Evolutionary conservation across 2,113 vertebrate genomes (phyloP).

Genomic region (Aegypius monachus): DNA sequence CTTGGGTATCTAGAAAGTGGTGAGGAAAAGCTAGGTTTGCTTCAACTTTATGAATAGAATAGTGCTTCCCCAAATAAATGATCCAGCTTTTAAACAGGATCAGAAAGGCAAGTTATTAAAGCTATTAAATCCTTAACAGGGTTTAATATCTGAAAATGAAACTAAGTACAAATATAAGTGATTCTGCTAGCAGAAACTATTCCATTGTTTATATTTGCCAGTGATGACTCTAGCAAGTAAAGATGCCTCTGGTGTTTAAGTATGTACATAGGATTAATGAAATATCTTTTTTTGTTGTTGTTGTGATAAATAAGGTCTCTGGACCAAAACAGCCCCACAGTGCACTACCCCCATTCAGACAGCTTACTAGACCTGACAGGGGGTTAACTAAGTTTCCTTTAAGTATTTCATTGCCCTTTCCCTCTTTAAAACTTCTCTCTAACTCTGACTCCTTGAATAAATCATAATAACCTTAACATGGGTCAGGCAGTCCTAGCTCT

Average conservation of each 20-base stretch:
- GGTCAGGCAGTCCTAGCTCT: not conserved
- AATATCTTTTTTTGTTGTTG: not conserved
- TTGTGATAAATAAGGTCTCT: not conserved
- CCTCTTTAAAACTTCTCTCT: not conserved
- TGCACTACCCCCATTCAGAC: not conserved
- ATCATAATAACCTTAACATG: not conserved
- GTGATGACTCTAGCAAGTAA: not conserved
- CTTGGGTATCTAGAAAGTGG: not conserved
- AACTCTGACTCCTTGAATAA: conserved; percentile 20
- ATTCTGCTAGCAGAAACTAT: not conserved
- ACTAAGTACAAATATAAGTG: not conserved
- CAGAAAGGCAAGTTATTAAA: not conserved
- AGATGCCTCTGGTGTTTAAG: not conserved
- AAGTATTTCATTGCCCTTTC: not conserved
- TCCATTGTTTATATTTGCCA: not conserved
- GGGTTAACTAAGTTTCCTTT: not conserved
- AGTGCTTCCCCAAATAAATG: not conserved
- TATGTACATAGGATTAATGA: not conserved
- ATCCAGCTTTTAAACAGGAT: not conserved
- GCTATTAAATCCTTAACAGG: not conserved
- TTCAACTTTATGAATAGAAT: not conserved
- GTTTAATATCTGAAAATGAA: not conserved
- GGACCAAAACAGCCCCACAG: not conserved
- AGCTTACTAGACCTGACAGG: not conserved
- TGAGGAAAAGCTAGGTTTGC: not conserved